phyloP scores from a whole-genome alignment of 2,888 invertebrate genomes.

The Mactromeris polynyma region DNA sequence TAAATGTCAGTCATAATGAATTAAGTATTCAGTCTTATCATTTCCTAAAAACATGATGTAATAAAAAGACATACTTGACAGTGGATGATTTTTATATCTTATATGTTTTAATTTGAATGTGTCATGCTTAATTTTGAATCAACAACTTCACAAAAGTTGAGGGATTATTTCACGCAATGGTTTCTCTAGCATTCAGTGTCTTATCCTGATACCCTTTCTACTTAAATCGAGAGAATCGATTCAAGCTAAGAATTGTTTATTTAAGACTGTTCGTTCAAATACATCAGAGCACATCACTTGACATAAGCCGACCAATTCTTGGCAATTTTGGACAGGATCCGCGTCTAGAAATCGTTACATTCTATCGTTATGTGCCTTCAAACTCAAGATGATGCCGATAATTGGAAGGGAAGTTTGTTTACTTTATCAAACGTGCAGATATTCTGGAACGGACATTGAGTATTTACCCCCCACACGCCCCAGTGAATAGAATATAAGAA shows the following conservation, averaged over 20 bases:
- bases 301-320: slow-evolving; percentile 2
- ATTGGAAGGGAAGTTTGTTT: neutral
- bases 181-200: neutral
- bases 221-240: neutral
- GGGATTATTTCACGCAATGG: too few species aligned
- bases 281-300: neutral
- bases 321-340: slow-evolving; percentile 7
- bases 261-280: slow-evolving; percentile 4
- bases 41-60: too few species aligned
- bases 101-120: too few species aligned
- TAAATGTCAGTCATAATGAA: too few species aligned
- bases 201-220: neutral
- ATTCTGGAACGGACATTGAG: neutral
- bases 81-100: too few species aligned
- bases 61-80: too few species aligned
- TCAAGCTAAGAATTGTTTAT: slow-evolving; percentile 2
- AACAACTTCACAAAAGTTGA: too few species aligned
- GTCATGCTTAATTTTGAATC: too few species aligned
- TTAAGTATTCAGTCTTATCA: too few species aligned
- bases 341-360: neutral
- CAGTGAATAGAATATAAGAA: too few species aligned
- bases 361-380: neutral
- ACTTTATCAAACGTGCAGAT: neutral
- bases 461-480: neutral
- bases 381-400: neutral